phyloP scores from a whole-genome alignment of 2,888 invertebrate genomes.

The Megalurothrips usitatus region DNA sequence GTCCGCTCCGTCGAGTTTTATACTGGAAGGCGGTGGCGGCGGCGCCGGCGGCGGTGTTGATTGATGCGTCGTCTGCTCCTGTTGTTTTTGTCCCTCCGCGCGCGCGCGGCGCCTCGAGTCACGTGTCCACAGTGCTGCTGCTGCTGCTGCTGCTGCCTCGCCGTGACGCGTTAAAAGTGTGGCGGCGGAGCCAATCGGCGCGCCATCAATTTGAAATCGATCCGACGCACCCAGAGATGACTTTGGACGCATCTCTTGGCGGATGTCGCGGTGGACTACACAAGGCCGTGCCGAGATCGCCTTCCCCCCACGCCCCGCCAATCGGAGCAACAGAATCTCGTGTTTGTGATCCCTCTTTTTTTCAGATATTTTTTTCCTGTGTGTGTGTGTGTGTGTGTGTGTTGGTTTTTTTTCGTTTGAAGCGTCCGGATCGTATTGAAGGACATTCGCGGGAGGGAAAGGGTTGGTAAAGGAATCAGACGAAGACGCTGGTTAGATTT shows the following conservation, averaged over 20 bases:
- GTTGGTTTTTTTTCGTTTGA: neutral
- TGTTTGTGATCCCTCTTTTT: no score
- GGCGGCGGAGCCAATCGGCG: no score
- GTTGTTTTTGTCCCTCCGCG: neutral
- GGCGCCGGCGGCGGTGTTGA: no score
- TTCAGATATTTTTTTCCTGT: neutral
- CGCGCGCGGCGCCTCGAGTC: neutral
- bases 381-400: no score
- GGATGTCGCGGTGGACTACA: neutral
- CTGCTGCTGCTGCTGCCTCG: neutral
- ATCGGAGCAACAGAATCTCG: slow-evolving; percentile 25
- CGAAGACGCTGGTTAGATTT: neutral
- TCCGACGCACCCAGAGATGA: neutral
- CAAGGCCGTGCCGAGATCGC: neutral
- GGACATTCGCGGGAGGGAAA: no score
- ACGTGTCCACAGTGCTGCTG: neutral
- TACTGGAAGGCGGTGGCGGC: no score
- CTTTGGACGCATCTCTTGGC: neutral
- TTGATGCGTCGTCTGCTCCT: no score
- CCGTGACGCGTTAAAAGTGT: neutral
- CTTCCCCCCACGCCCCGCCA: slow-evolving; percentile 15
- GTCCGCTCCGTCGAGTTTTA: no score
- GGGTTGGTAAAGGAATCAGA: neutral
- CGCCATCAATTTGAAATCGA: neutral
- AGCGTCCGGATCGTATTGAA: no score